These are phyloP conservation scores for Byasa hedistus DNA, from an alignment of 2,888 invertebrate species.

Conservation along the genomic window DNA sequence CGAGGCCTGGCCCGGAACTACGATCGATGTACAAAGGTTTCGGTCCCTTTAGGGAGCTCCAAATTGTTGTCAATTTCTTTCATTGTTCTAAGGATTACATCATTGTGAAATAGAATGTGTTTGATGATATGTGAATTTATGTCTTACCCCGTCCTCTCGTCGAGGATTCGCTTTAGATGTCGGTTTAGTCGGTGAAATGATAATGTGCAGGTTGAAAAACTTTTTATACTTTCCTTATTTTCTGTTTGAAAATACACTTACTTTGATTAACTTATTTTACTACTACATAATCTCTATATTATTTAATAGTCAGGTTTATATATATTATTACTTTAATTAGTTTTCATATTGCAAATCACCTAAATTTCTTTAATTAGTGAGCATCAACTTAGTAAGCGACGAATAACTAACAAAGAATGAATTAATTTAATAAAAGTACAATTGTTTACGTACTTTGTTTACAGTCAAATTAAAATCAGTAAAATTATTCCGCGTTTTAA, in stretches of 20 bases:
- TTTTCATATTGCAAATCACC: too few species aligned
- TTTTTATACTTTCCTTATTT: background rate
- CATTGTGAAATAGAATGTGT: constrained; percentile 15
- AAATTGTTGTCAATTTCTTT: constrained; percentile 22
- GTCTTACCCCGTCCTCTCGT: background rate
- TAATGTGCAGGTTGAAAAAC: background rate
- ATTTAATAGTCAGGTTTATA: too few species aligned
- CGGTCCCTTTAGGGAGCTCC: constrained; percentile 7
- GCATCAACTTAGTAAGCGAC: too few species aligned
- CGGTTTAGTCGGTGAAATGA: background rate
- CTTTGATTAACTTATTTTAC: background rate
- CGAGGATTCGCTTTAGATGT: background rate
- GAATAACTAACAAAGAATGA: too few species aligned
- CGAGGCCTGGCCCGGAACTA: constrained; percentile 43
- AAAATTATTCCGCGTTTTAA: too few species aligned
- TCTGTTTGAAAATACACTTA: background rate
- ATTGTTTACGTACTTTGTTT: too few species aligned
- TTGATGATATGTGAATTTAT: constrained; percentile 11
- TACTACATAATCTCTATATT: background rate
- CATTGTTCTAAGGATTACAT: constrained; percentile 15
- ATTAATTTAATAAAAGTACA: too few species aligned
- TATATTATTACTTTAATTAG: too few species aligned
- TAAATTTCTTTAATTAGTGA: too few species aligned
- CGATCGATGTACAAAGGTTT: constrained; percentile 39
- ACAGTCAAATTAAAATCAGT: too few species aligned